A percentile compares a stretch with the other conserved stretches of the same genome.
phyloP scores from a whole-genome alignment of 2,888 invertebrate genomes.

The Oligia fasciuncula region DNA sequence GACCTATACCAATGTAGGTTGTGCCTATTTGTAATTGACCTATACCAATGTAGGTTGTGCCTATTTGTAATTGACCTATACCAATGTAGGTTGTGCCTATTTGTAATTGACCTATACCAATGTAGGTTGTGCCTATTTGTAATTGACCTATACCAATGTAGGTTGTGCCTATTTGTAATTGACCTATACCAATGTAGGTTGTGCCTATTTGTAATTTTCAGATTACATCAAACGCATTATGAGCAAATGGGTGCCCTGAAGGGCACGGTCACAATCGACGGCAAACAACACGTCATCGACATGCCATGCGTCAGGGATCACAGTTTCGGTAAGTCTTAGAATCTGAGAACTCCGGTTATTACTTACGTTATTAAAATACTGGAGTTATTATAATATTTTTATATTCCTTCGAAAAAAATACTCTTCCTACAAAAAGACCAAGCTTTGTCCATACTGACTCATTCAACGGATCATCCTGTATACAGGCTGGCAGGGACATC shows the following conservation, averaged over 20 bases:
- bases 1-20: background rate
- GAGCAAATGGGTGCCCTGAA: conserved; percentile 92
- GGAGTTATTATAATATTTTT: background rate
- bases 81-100: background rate
- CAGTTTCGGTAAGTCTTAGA: conserved; percentile 88
- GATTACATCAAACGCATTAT: conserved; percentile 93
- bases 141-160: conserved; percentile 28
- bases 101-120: conserved; percentile 32
- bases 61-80: conserved; percentile 27
- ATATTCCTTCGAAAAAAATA: background rate
- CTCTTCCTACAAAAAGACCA: background rate
- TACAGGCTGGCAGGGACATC: background rate
- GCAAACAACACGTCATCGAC: conserved; percentile 82
- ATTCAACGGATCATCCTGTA: background rate
- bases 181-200: background rate
- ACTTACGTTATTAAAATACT: background rate
- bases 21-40: conserved; percentile 29
- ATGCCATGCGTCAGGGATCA: conserved; percentile 93
- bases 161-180: conserved; percentile 26
- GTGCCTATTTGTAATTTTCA: conserved; percentile 72
- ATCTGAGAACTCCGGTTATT: background rate
- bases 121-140: background rate
- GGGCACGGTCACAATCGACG: conserved; percentile 90
- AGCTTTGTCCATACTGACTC: background rate
- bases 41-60: background rate